Evolutionary conservation across 2,888 invertebrate species (phyloP), one percentile per base, ranked within the genome.

Genomic region (Oligia fasciuncula): DNA sequence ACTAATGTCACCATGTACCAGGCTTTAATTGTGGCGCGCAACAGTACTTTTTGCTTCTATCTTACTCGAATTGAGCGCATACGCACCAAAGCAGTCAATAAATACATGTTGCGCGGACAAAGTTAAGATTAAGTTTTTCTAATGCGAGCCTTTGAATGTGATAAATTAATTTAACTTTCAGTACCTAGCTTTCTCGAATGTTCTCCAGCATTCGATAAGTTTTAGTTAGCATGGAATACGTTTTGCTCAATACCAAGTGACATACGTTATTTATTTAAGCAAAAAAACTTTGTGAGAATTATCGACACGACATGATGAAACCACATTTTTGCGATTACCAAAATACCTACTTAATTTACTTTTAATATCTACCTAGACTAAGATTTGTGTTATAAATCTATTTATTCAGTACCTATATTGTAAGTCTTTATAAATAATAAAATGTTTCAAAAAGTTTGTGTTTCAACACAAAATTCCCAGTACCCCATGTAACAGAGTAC

Each of bases 361-460:
- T 54, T 62, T 40, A 62, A 14, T 67, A 68, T 19, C 17, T 76
- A 81, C 71, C 14, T 71, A 81, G 81, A 29, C 11, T 77, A 83
- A 79, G 69, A 49, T 67, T 72, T 43, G 23, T 79, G 73, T 40
- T 83, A 40, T 70, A 70, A 9, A 49, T 14, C 14, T 79, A 70
- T 83, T 73, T 83, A 81, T 69, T 73, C 23, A 69, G 70, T 49
- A 29, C 46, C n/a, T n/a, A n/a, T n/a, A 65, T 65, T 69, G 17
- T 81, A 69, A 77, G 71, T 65, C 79, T 70, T n/a, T n/a, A n/a
- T n/a, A n/a, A n/a, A 62, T 79, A 73, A 54, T 46, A 79, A 81
- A 70, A 73, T 2, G 14, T 43, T 60, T 49, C 23, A n/a, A 1
- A 35, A 65, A 57, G 2, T 4, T 43, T 17, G 29, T 17, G 35